Evolutionary conservation across 2,113 vertebrate species (phyloP).

Genomic region (Bambusicola thoracicus): DNA sequence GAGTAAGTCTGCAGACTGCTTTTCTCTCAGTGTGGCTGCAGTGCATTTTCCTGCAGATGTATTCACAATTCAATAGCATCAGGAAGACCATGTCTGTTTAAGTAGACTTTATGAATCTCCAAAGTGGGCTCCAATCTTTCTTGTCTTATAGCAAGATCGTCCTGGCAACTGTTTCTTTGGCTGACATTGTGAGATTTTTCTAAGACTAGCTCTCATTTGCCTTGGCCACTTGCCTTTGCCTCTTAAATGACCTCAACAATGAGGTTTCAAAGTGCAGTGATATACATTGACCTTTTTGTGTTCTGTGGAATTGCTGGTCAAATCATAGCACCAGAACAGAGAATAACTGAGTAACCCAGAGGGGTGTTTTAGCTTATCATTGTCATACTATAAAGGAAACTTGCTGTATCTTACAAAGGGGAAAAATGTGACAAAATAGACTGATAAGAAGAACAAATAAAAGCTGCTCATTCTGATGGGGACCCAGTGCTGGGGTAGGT

Average conservation of each 20-base stretch:
- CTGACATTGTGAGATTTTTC: constrained; percentile 9
- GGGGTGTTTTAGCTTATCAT: not conserved
- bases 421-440: not conserved
- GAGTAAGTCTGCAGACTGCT: not conserved
- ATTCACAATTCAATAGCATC: not conserved
- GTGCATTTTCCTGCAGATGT: not conserved
- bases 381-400: not conserved
- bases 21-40: not conserved
- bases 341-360: not conserved
- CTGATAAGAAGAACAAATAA: constrained; percentile 10
- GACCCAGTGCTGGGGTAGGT: not conserved
- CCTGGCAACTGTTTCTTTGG: not conserved
- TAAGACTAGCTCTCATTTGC: not conserved
- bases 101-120: not conserved
- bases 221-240: constrained; percentile 41
- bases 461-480: not conserved
- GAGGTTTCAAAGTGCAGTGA: not conserved
- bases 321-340: not conserved
- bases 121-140: not conserved
- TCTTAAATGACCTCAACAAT: not conserved
- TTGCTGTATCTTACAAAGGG: not conserved
- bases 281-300: not conserved
- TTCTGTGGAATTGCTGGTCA: not conserved
- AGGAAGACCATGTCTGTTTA: not conserved
- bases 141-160: not conserved